Base-by-base conservation (phyloP, 2,113 vertebrate genomes). In the Sinosuthora webbiana region DNA sequence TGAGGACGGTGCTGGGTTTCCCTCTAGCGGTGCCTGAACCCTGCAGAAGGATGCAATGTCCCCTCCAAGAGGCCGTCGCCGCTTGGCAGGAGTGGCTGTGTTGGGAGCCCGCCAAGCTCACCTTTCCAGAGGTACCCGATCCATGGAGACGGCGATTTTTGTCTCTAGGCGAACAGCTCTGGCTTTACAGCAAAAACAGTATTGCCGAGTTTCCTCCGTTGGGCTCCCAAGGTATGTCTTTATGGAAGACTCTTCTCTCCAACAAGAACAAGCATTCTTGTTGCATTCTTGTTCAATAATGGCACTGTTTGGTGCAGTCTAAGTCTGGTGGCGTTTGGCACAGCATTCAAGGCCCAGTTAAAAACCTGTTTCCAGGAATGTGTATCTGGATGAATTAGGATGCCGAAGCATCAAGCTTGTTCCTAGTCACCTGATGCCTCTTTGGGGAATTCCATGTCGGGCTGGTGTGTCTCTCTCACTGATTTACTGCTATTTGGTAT, bases 101-200 rank as follows among this genome's bases (percentile, higher is more conserved):
- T 2, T 53, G 22, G 10, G 50, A 13, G 42, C 79, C 73, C 16
- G 6, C 44, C 9, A 11, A n/a, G 15, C 27, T 21, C 56, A 0
- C 17, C 47, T 41, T 12, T 6, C 39, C 53, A 23, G 39, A 10
- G 8, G 42, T 6, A 16, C 10, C 15, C 4, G 7, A 6, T 1
- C 35, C 49, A 0, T 15, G n/a, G 41, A 7, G 52, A 1, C 1
- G 25, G 87, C 42, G 15, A 19, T 3, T 0, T 1, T 0, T 1
- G 50, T 22, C 70, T 22, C 39, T 44, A 3, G 33, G 31, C 1
- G 5, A 25, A 0, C 16, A 13, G n/a, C 68, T 5, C 20, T 6
- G 77, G 17, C 25, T 41, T 44, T 7, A 12, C 31, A 10, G 76
- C 76, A 35, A 6, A 37, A 79, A 0, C 56, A 16, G 4, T 2